Conservation (phyloP, 2,797 vertebrate genomes). For the Sebastes minor region DNA sequence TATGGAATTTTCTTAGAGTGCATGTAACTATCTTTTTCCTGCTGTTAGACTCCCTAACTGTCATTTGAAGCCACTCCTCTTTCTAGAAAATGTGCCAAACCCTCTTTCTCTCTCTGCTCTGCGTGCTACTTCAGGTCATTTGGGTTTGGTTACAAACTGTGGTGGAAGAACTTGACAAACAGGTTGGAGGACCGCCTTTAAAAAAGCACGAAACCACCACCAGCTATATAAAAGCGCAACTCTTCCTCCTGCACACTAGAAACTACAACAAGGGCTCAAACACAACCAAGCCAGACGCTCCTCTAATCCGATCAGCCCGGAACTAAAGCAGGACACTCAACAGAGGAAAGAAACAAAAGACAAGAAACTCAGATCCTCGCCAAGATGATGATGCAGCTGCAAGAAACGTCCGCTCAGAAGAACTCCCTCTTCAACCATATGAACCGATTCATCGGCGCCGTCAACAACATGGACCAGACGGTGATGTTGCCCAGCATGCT, state of each 20-base stretch:
- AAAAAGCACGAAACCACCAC: constrained; percentile 1
- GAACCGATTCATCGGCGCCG: constrained; percentile 95
- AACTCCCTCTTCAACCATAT: constrained; percentile 96
- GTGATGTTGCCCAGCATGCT: constrained; percentile 96
- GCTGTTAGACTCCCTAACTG: neutral
- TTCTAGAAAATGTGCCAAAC: neutral
- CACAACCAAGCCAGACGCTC: neutral
- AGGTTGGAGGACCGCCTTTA: constrained; percentile 68
- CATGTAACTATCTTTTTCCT: no score
- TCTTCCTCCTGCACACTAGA: neutral
- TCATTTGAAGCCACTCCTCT: constrained; percentile 41
- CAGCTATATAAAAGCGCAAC: constrained; percentile 26
- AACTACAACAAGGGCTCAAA: constrained; percentile 5
- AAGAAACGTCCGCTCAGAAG: constrained; percentile 89
- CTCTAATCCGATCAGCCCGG: constrained; percentile 52
- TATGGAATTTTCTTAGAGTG: no score
- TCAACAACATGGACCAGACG: constrained; percentile 99
- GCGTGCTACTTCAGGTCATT: constrained; percentile 56
- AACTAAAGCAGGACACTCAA: constrained; percentile 30
- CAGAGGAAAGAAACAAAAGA: neutral
- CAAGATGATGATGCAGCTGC: constrained; percentile 92
- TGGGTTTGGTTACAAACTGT: constrained; percentile 60
- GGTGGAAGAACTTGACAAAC: constrained; percentile 62
- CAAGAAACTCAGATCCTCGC: neutral
- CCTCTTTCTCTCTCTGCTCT: neutral